Base-by-base conservation (phyloP, 1,140 invertebrate species). In the Aplysia californica region DNA sequence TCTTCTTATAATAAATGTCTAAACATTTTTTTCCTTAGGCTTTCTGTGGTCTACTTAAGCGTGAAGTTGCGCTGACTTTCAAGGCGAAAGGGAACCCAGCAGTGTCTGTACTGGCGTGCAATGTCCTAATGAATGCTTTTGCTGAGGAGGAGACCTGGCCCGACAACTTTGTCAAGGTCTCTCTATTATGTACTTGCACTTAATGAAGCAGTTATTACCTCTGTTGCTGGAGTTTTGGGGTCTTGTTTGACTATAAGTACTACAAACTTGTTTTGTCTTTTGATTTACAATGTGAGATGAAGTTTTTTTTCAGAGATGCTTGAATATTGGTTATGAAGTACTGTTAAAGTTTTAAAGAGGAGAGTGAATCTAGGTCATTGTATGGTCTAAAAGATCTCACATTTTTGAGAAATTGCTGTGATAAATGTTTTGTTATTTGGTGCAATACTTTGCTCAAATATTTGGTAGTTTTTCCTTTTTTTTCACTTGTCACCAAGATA, bases 91-190 rank as follows among this genome's bases (percentile, higher is more conserved):
- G 92, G 6, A 97, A 96, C 89, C 92, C 94, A 1, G 89, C 95
- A 38, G 93, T 95, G n/a, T 94, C 95, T 78, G 94, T 97, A 20
- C 87, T 98, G 18, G 94, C 95, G 41, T 94, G 95, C 71, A 97
- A 96, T 91, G 91, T 98, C 78, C 90, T 99, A 23, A 93, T 95
- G 87, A 92, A 93, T 78, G 95, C 94, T 20, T 97, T 94, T 90
- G 91, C 93, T 56, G 96, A 92, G 66, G 91, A 92, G 79, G 85
- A 86, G 55, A 88, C 88, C 50, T 92, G 92, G 92, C 91, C 91
- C 36, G 91, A 92, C 82, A 82, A 87, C 61, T 92, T 92, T 90
- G 87, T 92, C 4, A 91, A 91, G 85, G 90, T 91, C 31, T 41
- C n/a, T 50, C n/a, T 10, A n/a, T 50, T 15, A 15, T 50, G n/a